Evolutionary conservation across 2,113 vertebrate genomes (phyloP).

Genomic region (Agelaius tricolor): DNA sequence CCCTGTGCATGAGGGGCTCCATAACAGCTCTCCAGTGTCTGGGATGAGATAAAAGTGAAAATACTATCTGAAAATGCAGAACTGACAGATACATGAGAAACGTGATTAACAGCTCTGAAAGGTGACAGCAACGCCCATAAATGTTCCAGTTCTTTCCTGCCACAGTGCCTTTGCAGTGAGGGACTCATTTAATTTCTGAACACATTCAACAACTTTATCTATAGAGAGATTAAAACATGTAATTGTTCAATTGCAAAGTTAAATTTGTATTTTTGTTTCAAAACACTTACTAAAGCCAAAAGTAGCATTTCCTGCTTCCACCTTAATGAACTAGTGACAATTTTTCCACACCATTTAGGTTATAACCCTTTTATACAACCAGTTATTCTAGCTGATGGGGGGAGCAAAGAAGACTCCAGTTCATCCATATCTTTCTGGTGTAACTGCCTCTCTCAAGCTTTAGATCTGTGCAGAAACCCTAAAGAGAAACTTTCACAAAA

Average conservation of each 20-base stretch:
- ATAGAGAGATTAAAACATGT: background rate
- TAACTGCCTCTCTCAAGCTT: background rate
- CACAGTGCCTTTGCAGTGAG: background rate
- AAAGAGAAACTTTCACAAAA: background rate
- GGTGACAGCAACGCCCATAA: background rate
- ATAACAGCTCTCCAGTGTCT: background rate
- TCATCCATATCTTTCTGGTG: background rate
- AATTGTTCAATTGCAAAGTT: background rate
- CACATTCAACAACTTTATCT: background rate
- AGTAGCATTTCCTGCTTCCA: background rate
- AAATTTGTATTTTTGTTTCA: background rate
- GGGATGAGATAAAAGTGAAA: background rate
- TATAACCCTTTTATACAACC: background rate
- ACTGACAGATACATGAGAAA: background rate
- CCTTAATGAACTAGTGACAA: background rate
- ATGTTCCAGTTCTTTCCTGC: background rate
- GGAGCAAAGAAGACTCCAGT: background rate
- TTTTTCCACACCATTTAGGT: conserved; percentile 1
- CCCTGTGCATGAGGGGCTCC: background rate
- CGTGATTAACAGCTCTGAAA: background rate
- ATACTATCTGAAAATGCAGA: background rate
- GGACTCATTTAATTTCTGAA: background rate
- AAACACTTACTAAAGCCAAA: background rate
- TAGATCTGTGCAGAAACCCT: background rate
- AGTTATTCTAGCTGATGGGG: conserved; percentile 1